These are phyloP conservation scores for Muraenolepis orangiensis DNA, from an alignment of 2,797 vertebrate genomes.

Conservation along the genomic window DNA sequence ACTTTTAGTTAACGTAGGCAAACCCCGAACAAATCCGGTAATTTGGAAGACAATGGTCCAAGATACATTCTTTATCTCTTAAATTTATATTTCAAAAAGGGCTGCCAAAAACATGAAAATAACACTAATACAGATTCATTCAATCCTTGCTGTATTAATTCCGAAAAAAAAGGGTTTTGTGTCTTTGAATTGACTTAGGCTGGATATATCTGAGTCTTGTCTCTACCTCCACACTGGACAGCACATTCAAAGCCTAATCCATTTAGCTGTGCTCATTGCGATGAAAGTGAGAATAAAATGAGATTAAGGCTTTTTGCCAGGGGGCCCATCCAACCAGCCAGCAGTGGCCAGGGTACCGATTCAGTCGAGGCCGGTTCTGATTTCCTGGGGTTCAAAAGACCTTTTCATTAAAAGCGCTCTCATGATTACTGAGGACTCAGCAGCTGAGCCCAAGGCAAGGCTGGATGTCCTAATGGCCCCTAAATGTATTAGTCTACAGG, in stretches of 20 bases:
- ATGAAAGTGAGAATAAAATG: constrained; percentile 61
- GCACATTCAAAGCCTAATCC: constrained; percentile 45
- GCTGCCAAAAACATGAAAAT: neutral
- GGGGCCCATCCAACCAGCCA: constrained; percentile 40
- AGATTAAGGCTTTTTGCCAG: constrained; percentile 40
- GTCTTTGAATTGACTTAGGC: neutral
- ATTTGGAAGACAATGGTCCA: neutral
- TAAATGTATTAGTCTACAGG: neutral
- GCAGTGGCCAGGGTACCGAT: constrained; percentile 35
- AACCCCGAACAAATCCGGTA: neutral
- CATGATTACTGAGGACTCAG: neutral
- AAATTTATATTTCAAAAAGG: neutral
- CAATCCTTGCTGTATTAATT: neutral
- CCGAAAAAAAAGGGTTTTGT: neutral
- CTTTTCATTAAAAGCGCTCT: neutral
- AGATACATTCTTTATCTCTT: neutral
- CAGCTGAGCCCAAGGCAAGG: neutral
- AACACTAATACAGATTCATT: neutral
- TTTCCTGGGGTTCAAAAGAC: neutral
- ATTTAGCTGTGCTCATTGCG: constrained; percentile 57
- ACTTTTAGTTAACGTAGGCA: too few relatives aligned
- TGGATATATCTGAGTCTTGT: neutral
- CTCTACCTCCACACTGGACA: constrained; percentile 9
- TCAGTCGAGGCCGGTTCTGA: constrained; percentile 27
- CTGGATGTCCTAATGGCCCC: neutral